Base-by-base conservation (phyloP, 1,140 invertebrate species). In the Asbolus verrucosus region DNA sequence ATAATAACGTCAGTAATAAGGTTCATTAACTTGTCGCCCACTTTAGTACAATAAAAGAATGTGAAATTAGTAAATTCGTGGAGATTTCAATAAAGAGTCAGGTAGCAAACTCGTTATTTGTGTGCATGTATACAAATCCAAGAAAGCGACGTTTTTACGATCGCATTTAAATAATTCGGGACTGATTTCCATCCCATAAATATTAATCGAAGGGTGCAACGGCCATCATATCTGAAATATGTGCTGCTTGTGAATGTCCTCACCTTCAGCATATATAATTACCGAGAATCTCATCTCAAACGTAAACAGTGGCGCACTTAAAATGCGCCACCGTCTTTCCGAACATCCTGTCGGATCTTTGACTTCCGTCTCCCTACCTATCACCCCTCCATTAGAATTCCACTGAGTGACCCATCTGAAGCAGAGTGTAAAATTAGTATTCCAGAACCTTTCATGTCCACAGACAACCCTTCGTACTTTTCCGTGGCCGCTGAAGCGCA, bases 401-500 rank as follows among this genome's bases (percentile, higher is more conserved):
- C 30, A 14, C 3, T n/a, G 9, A 33, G 60, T 31, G 27, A 3
- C 60, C 60, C 24, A 33, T 14, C 33, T 36, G 4, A n/a, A n/a
- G n/a, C n/a, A n/a, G n/a, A n/a, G n/a, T n/a, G n/a, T n/a, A n/a
- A n/a, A n/a, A 36, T 62, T 62, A 62, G 11, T 18, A 62, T 62
- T 36, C 60, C 33, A 8, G 24, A 30, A 4, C 27, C 9, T 5
- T 4, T 9, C 15, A 8, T 36, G 30, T 27, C 36, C 77, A 69
- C 85, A 88, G 87, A 87, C 81, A 88, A 87, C 75, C 87, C 87
- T 2, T 87, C 86, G 61, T 88, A 88, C 70, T 88, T 88, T 76
- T 83, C 85, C 67, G 71, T 88, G 50, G 80, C 83, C 14, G 59
- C 36, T 9, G 59, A 60, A n/a, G 13, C 54, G 21, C n/a, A n/a